These are phyloP conservation scores for Pogonocherus hispidulus DNA, from an alignment of 2,888 invertebrate genomes.

Conservation along the genomic window DNA sequence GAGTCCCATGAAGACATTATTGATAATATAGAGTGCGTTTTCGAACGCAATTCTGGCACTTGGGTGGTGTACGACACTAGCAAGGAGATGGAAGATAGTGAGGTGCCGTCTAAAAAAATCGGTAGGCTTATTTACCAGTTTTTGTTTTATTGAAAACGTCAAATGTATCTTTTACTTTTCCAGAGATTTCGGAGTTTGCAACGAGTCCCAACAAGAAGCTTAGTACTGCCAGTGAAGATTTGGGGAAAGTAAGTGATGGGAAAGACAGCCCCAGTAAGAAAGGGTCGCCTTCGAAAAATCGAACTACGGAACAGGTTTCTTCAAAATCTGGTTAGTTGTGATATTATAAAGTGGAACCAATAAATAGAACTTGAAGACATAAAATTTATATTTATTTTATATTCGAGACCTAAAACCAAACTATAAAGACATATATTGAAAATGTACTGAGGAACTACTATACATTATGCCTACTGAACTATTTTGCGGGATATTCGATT, in stretches of 20 bases:
- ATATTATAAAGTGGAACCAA: background rate
- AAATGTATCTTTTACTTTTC: background rate
- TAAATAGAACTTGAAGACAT: background rate
- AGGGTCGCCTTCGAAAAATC: background rate
- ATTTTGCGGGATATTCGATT: too few species aligned
- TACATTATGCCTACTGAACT: background rate
- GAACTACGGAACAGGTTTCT: background rate
- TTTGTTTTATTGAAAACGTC: background rate
- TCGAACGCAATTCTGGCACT: slow-evolving; percentile 63
- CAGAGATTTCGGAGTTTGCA: background rate
- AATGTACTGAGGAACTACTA: background rate
- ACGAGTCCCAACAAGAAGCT: background rate
- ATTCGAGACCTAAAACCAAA: background rate
- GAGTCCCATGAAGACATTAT: background rate
- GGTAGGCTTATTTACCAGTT: background rate
- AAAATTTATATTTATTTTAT: background rate
- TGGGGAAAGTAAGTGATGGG: background rate
- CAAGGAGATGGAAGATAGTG: slow-evolving; percentile 7
- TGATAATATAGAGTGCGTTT: slow-evolving; percentile 55
- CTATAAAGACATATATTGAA: too few species aligned
- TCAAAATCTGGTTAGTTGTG: slow-evolving; percentile 38
- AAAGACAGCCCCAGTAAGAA: background rate
- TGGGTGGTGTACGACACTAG: slow-evolving; percentile 55
- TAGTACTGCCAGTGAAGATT: background rate
- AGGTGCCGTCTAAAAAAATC: slow-evolving; percentile 6